Conservation (phyloP, 2,113 vertebrate genomes). For the Azemiops feae region DNA sequence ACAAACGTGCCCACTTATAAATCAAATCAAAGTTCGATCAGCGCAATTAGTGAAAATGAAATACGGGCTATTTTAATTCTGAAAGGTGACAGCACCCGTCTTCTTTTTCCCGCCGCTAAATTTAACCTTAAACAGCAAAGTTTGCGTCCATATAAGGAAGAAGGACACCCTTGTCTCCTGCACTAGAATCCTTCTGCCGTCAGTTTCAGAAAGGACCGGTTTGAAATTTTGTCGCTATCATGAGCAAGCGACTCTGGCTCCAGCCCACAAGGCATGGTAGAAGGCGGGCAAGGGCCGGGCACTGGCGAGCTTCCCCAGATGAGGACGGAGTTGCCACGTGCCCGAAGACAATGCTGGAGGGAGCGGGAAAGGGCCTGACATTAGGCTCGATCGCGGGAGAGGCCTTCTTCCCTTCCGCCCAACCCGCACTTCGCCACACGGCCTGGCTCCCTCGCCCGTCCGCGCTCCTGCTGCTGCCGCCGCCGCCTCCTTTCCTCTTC, state of each 20-base stretch:
- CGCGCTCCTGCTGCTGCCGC: not conserved
- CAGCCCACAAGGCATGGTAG: not conserved
- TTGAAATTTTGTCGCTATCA: not conserved
- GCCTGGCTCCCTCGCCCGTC: not conserved
- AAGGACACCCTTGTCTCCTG: not conserved
- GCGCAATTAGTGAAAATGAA: not conserved
- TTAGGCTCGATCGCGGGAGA: not conserved
- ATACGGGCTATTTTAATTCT: not conserved
- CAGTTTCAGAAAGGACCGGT: not conserved
- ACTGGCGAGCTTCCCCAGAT: not conserved
- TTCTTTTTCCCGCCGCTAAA: not conserved
- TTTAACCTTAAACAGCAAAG: not conserved
- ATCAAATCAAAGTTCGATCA: not conserved
- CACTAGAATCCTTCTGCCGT: not conserved
- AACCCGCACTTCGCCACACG: not conserved
- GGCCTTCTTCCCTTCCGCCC: slow-evolving; percentile 1
- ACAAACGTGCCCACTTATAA: not conserved
- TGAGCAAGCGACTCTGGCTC: not conserved
- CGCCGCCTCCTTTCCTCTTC: slow-evolving; percentile 22
- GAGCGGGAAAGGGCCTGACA: slow-evolving; percentile 20
- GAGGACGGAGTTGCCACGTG: slow-evolving; percentile 11
- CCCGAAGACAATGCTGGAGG: slow-evolving; percentile 17
- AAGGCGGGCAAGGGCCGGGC: not conserved
- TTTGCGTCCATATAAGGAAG: slow-evolving; percentile 6
- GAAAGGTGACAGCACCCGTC: not conserved